Percentiles rank a stretch among this genome's conserved stretches.
Conservation (phyloP, 2,888 invertebrate species). For the Thysanoteuthis rhombus region DNA sequence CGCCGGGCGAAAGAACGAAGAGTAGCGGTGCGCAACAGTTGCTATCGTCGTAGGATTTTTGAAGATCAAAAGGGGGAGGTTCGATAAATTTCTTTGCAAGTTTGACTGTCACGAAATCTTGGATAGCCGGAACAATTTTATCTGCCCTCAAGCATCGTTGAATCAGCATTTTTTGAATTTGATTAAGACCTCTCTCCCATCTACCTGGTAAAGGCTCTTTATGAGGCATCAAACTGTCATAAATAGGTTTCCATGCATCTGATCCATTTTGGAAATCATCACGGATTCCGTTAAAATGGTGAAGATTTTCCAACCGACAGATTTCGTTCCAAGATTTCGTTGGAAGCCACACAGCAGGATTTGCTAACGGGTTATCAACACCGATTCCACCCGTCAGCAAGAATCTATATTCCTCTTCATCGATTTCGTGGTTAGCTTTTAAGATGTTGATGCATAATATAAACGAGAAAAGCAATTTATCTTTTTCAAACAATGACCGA, state of each 20-base stretch:
- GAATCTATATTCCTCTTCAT: slow-evolving; percentile 81
- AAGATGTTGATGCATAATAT: slow-evolving; percentile 62
- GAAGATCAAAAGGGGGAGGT: slow-evolving; percentile 69
- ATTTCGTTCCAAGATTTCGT: slow-evolving; percentile 74
- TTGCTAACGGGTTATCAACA: slow-evolving; percentile 78
- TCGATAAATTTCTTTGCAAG: slow-evolving; percentile 67
- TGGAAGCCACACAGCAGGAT: slow-evolving; percentile 84
- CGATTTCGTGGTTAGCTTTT: slow-evolving; percentile 54
- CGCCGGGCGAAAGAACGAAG: slow-evolving; percentile 69
- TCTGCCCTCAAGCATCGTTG: slow-evolving; percentile 65
- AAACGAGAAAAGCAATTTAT: slow-evolving; percentile 66
- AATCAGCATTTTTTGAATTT: slow-evolving; percentile 61
- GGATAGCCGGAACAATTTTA: slow-evolving; percentile 46
- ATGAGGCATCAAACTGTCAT: slow-evolving; percentile 74
- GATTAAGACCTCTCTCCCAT: slow-evolving; percentile 50
- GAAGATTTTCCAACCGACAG: slow-evolving; percentile 56
- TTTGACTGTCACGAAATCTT: neutral
- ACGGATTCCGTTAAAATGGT: slow-evolving; percentile 51
- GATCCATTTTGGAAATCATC: slow-evolving; percentile 52
- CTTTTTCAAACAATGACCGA: slow-evolving; percentile 67
- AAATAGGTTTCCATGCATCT: slow-evolving; percentile 73
- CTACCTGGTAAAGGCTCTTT: slow-evolving; percentile 52
- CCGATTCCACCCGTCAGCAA: slow-evolving; percentile 84
- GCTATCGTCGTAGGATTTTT: slow-evolving; percentile 67
- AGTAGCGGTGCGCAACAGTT: slow-evolving; percentile 66